Percentiles rank a stretch among this genome's conserved stretches.
Evolutionary conservation across 2,888 invertebrate species (phyloP).

Genomic region (Drosophila greeni): DNA sequence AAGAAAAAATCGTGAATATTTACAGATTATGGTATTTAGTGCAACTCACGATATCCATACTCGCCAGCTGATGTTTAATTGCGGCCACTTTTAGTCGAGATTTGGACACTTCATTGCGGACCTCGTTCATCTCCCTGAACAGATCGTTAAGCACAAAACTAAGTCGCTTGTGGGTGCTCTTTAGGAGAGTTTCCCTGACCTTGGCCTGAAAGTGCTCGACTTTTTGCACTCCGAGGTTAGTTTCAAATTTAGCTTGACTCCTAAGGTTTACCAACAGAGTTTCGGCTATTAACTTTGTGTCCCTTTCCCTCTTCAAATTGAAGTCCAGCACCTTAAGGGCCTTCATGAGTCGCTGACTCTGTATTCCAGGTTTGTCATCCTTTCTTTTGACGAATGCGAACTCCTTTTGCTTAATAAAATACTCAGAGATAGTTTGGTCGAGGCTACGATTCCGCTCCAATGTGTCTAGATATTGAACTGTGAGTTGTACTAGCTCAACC

Average conservation of each 20-base stretch:
- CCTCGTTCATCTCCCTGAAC: conserved; percentile 17
- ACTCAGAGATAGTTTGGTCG: not conserved
- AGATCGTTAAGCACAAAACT: not conserved
- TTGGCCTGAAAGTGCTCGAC: not conserved
- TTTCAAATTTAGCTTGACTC: not conserved
- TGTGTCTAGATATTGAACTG: not conserved
- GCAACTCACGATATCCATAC: conserved; percentile 25
- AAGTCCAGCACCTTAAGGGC: conserved; percentile 32
- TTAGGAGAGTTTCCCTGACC: conserved; percentile 16
- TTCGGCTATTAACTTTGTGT: not conserved
- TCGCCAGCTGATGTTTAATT: conserved; percentile 42
- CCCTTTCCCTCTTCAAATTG: not conserved
- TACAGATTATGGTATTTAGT: not conserved
- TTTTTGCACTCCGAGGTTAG: not conserved
- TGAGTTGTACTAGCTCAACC: not conserved
- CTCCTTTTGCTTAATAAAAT: conserved; percentile 25
- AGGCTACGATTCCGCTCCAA: fast-evolving
- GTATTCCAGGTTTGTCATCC: not conserved
- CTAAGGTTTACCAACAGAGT: not conserved
- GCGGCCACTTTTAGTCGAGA: conserved; percentile 24
- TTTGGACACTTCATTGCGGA: conserved; percentile 32
- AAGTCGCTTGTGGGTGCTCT: conserved; percentile 16
- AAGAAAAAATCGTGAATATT: not conserved
- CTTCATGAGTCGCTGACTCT: not conserved
- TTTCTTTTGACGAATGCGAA: fast-evolving